Evolutionary conservation across 2,797 vertebrate species (phyloP).

Genomic region (Parambassis ranga): DNA sequence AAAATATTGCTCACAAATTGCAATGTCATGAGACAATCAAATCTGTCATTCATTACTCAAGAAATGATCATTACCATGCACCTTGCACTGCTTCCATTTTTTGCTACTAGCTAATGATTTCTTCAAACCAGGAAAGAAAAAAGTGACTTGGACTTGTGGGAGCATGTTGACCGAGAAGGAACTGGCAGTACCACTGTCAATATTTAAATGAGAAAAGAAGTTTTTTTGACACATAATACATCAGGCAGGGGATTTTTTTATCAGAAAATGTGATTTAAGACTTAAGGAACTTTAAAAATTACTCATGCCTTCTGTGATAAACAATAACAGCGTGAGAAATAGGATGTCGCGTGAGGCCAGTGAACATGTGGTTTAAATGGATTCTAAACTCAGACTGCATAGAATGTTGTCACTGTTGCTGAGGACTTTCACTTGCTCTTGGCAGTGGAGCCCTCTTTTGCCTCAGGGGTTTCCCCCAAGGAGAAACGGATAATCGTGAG

Average conservation of each 20-base stretch:
- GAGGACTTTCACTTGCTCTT: neutral
- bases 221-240: no score
- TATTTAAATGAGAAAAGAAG: no score
- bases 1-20: no score
- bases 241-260: no score
- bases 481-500: conserved; percentile 41
- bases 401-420: neutral
- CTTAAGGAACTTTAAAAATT: no score
- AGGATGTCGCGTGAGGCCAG: no score
- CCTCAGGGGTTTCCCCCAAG: conserved; percentile 13
- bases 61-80: neutral
- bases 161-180: neutral
- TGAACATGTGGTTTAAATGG: neutral
- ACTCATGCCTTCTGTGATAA: no score
- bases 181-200: no score
- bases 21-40: no score
- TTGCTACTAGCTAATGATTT: neutral
- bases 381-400: neutral
- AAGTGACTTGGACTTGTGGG: neutral
- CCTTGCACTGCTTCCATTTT: neutral
- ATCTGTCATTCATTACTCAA: neutral
- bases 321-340: no score
- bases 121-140: neutral
- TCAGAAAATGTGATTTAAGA: no score
- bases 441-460: neutral